Base-by-base conservation (phyloP, 2,113 vertebrate genomes). In the Phylloscopus whistleri region DNA sequence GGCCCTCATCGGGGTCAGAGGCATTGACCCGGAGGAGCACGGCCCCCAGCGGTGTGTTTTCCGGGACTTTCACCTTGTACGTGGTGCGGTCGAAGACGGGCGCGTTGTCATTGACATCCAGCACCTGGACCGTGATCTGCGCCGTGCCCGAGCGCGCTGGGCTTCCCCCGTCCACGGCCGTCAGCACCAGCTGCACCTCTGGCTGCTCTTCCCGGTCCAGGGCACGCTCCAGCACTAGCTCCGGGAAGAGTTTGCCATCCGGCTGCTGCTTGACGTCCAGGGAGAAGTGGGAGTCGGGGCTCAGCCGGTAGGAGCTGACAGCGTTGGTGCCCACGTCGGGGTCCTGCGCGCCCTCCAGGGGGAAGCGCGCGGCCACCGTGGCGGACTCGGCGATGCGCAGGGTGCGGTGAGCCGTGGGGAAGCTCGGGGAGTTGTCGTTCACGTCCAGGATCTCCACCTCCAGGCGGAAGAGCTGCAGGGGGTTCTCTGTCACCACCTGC, bases 31-130 rank as follows among this genome's bases (percentile, higher is more conserved):
- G 95, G 72, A 98, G 95, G 28, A 98, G 91, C 84, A 98, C 46
- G 3, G 97, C 96, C 21, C 98, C 98, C 44, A 87, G 4, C 1
- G 98, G 97, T 0, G 86, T 94, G 73, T 98, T 98, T 95, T 98
- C 98, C 0, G 53, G 91, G n/a, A 98, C 92, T 28, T 87, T 97
- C 68, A 98, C 96, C 64, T 96, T 98, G 59, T 98, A 97, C 1
- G 77, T 93, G 13, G 97, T 75, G 18, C 68, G 96, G 76, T 97
- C 98, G 95, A 97, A 99, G 67, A 93, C 23, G 10, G 99, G 99
- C 0, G 98, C 98, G 0, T 99, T 99, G 79, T 99, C 99, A 84
- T 99, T 99, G 31, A 64, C 80, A 62, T 99, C 99, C 93, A 98
- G 93, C 39, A 99, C 98, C 27, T 96, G 96, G n/a, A 99, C 79